phyloP scores from a whole-genome alignment of 2,888 invertebrate species.

The Oscheius sp. region DNA sequence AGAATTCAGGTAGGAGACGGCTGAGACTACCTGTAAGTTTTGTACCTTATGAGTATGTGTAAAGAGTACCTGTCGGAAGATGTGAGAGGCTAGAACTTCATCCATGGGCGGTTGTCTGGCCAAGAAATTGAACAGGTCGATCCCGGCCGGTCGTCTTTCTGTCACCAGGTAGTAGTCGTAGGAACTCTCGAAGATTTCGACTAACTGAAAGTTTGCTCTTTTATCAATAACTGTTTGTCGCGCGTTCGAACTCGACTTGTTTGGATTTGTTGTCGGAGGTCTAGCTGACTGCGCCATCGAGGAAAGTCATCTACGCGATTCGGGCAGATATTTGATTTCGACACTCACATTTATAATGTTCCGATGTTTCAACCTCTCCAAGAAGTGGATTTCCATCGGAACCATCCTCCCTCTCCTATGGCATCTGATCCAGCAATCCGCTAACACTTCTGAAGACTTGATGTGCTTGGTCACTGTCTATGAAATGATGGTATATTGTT shows the following conservation, averaged over 20 bases:
- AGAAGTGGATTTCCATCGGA: slow-evolving; percentile 81
- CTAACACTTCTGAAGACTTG: slow-evolving; percentile 80
- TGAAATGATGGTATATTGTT: slow-evolving; percentile 20
- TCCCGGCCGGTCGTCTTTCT: slow-evolving; percentile 83
- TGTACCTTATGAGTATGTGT: neutral
- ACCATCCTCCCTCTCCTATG: slow-evolving; percentile 75
- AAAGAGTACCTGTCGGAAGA: slow-evolving; percentile 80
- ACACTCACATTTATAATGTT: slow-evolving; percentile 79
- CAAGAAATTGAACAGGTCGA: slow-evolving; percentile 85
- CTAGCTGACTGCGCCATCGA: too few species aligned
- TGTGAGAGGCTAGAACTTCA: slow-evolving; percentile 81
- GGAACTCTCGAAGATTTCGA: slow-evolving; percentile 82
- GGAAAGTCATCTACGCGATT: too few species aligned
- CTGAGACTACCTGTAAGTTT: slow-evolving; percentile 79
- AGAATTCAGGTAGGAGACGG: slow-evolving; percentile 76
- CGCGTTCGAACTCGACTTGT: too few species aligned
- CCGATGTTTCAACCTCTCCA: slow-evolving; percentile 80
- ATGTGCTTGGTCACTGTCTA: slow-evolving; percentile 83
- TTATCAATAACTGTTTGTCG: neutral
- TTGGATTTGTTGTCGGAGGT: too few species aligned
- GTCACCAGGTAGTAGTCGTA: slow-evolving; percentile 83
- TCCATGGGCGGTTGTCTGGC: slow-evolving; percentile 81
- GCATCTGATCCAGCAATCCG: slow-evolving; percentile 80
- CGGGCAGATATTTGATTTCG: too few species aligned
- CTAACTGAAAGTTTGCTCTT: slow-evolving; percentile 75